These are phyloP conservation scores for pig (Sus scrofa) DNA, from an alignment of 2,113 vertebrate genomes.

Conservation along the genomic window DNA sequence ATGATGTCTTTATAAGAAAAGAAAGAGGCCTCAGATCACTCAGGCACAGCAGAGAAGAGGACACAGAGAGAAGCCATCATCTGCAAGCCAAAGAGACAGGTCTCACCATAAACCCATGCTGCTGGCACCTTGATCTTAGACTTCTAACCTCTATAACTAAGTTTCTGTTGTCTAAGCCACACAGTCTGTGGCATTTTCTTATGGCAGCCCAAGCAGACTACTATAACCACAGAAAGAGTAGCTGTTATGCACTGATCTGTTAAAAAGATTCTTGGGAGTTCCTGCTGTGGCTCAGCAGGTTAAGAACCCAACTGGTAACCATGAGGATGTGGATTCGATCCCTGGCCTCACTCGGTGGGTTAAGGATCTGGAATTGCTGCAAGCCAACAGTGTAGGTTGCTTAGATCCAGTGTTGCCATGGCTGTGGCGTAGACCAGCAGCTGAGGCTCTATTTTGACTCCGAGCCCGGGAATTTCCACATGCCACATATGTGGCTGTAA, in stretches of 20 bases:
- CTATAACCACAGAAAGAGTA: not conserved
- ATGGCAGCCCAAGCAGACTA: not conserved
- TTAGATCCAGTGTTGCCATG: too few relatives aligned
- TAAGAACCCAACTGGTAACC: too few relatives aligned
- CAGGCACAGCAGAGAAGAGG: too few relatives aligned
- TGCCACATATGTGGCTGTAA: too few relatives aligned
- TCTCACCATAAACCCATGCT: not conserved
- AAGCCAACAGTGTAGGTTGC: too few relatives aligned
- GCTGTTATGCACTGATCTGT: not conserved
- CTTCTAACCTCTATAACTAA: not conserved
- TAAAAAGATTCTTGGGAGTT: not conserved
- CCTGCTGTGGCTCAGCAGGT: too few relatives aligned
- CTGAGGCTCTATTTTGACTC: too few relatives aligned
- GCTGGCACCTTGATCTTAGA: not conserved
- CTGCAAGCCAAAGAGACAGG: not conserved
- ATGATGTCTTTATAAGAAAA: not conserved
- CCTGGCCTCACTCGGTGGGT: too few relatives aligned
- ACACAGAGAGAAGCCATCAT: not conserved
- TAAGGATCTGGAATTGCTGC: too few relatives aligned
- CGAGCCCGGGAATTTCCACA: too few relatives aligned
- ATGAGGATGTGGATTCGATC: too few relatives aligned
- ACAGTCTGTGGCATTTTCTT: not conserved
- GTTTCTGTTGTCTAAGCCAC: not conserved
- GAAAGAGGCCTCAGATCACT: not conserved
- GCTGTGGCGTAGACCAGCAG: too few relatives aligned